A percentile compares a stretch with the other conserved stretches of the same genome.
Conservation (phyloP, 1,140 invertebrate species). For the Drosophila busckii region DNA sequence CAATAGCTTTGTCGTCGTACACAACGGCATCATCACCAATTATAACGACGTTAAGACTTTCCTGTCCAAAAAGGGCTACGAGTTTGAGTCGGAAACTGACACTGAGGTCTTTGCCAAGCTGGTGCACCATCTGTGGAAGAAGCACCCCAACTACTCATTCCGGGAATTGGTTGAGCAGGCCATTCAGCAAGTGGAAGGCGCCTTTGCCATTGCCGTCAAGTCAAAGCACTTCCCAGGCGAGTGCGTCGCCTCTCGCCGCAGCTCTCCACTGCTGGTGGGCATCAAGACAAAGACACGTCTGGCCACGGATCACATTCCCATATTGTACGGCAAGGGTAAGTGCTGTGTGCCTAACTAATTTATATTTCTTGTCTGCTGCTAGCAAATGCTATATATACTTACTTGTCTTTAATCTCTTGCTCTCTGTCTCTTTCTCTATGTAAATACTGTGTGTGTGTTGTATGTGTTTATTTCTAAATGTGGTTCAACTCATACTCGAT, state of each 20-base stretch:
- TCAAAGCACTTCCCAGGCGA: constrained; percentile 97
- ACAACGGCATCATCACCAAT: constrained; percentile 99
- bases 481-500: too few species aligned
- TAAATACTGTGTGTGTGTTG: constrained; percentile 47
- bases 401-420: not conserved
- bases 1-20: constrained; percentile 97
- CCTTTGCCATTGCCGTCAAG: constrained; percentile 98
- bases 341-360: not conserved
- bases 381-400: too few species aligned
- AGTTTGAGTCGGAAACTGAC: constrained; percentile 98
- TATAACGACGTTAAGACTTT: constrained; percentile 99
- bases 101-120: constrained; percentile 99
- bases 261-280: constrained; percentile 97
- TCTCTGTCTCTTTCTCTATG: constrained; percentile 3
- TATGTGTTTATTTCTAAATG: constrained; percentile 23
- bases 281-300: constrained; percentile 97
- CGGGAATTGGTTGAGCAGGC: constrained; percentile 97
- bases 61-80: constrained; percentile 92
- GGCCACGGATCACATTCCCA: constrained; percentile 97
- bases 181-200: constrained; percentile 98
- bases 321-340: constrained; percentile 87
- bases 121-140: constrained; percentile 94
- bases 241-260: constrained; percentile 96
- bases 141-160: constrained; percentile 95
- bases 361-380: too few species aligned